Evolutionary conservation across 2,888 invertebrate genomes (phyloP).

Genomic region (Syrphus vitripennis): DNA sequence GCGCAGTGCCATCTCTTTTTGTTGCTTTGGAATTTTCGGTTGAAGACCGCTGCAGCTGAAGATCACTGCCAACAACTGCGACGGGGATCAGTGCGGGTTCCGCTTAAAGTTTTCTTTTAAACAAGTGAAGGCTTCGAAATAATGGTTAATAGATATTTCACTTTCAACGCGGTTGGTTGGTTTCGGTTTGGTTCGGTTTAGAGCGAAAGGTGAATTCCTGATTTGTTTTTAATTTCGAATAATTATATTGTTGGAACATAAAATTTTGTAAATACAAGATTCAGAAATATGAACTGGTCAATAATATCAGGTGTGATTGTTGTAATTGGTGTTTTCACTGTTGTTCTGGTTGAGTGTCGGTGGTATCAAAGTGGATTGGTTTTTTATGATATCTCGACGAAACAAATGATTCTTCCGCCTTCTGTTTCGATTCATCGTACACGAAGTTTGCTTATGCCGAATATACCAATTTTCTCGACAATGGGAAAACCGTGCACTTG

Average conservation of each 20-base stretch:
- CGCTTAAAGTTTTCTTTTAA: conserved; percentile 80
- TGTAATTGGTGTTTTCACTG: conserved; percentile 37
- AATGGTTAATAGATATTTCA: conserved; percentile 78
- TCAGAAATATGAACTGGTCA: conserved; percentile 34
- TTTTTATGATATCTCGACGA: conserved; percentile 76
- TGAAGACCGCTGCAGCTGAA: conserved; percentile 28
- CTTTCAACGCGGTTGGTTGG: conserved; percentile 77
- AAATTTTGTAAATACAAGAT: conserved; percentile 14
- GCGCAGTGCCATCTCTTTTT: conserved; percentile 45
- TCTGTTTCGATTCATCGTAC: conserved; percentile 78
- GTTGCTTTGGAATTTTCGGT: conserved; percentile 38
- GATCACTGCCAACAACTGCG: conserved; percentile 20
- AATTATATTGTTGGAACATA: background rate
- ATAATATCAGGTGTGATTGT: conserved; percentile 45
- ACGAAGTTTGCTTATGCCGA: conserved; percentile 76
- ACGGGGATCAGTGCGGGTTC: conserved; percentile 64
- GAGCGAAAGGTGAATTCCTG: conserved; percentile 39
- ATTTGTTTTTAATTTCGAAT: background rate
- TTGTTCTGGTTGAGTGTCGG: conserved; percentile 73
- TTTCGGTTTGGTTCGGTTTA: too few relatives aligned
- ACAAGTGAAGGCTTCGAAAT: conserved; percentile 76
- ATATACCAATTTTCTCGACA: conserved; percentile 78
- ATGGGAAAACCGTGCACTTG: conserved; percentile 82
- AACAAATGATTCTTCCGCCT: conserved; percentile 76
- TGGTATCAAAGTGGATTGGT: conserved; percentile 78